Conservation (phyloP, 1,140 invertebrate genomes). For the Bacillus rossius region DNA sequence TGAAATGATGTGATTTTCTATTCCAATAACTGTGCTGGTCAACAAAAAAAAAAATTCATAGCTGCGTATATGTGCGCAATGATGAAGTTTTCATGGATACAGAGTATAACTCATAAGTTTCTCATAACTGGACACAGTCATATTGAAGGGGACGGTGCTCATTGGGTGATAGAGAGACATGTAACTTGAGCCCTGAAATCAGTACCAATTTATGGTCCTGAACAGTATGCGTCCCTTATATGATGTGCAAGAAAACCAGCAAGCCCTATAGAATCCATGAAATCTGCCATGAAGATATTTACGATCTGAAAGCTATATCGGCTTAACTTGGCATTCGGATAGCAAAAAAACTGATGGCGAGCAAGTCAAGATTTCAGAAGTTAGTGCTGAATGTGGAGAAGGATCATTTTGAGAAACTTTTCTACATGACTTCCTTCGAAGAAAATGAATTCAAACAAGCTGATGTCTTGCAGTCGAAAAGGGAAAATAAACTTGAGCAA, state of each 20-base stretch:
- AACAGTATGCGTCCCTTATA: slow-evolving; percentile 23
- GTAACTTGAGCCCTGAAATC: too few relatives aligned
- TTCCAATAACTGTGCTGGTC: slow-evolving; percentile 9
- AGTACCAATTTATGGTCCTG: too few relatives aligned
- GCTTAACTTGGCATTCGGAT: slow-evolving; percentile 4
- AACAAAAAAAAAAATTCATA: slow-evolving; percentile 4
- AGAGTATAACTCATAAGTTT: slow-evolving; percentile 32
- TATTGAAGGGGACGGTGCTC: slow-evolving; percentile 32
- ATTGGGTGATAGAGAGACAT: slow-evolving; percentile 28
- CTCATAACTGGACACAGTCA: slow-evolving; percentile 32
- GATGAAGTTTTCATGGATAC: slow-evolving; percentile 20
- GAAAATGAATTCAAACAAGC: too few relatives aligned
- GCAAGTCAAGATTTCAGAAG: too few relatives aligned
- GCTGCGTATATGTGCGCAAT: slow-evolving; percentile 28
- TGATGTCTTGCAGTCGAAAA: too few relatives aligned
- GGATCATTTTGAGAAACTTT: too few relatives aligned
- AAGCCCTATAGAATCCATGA: slow-evolving; percentile 27
- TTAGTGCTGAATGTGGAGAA: too few relatives aligned
- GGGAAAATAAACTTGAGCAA: too few relatives aligned
- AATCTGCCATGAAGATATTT: slow-evolving; percentile 22
- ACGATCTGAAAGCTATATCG: slow-evolving; percentile 21
- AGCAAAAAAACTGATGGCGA: too few relatives aligned
- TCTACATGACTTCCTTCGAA: too few relatives aligned
- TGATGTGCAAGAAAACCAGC: slow-evolving; percentile 27
- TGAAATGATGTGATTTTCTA: slow-evolving; percentile 31